Evolutionary conservation across 2,888 invertebrate species (phyloP).

Genomic region (Acheta domesticus): DNA sequence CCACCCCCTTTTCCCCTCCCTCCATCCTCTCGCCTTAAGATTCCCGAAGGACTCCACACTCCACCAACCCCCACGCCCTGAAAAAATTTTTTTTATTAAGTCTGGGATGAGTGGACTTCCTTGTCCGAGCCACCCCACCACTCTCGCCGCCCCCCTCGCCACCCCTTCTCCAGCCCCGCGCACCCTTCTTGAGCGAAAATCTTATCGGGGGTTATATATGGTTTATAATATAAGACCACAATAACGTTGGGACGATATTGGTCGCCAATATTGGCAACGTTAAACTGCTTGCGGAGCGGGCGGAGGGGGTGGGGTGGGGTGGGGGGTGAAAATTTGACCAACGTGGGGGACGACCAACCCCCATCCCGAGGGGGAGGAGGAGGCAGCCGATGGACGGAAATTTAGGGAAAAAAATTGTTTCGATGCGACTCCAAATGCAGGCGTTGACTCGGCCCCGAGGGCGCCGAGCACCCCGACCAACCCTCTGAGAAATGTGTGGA

Average conservation of each 20-base stretch:
- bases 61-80: neutral
- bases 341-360: neutral
- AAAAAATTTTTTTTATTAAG: neutral
- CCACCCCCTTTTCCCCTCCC: neutral
- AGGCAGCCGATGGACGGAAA: neutral
- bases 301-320: neutral
- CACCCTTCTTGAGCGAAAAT: neutral
- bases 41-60: neutral
- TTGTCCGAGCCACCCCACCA: neutral
- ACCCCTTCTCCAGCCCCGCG: neutral
- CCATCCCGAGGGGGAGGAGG: neutral
- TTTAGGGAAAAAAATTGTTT: neutral
- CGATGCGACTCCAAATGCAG: neutral
- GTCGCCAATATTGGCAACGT: slow-evolving; percentile 1
- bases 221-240: slow-evolving; percentile 18
- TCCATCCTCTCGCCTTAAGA: neutral
- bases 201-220: slow-evolving; percentile 18
- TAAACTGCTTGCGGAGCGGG: slow-evolving; percentile 1
- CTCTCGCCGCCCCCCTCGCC: neutral
- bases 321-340: neutral
- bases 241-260: slow-evolving; percentile 8
- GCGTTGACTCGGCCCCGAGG: neutral
- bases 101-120: slow-evolving; percentile 9
- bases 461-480: too few species aligned
- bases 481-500: neutral